Evolutionary conservation across 2,113 vertebrate species (phyloP).

Genomic region (Corythoichthys intestinalis): DNA sequence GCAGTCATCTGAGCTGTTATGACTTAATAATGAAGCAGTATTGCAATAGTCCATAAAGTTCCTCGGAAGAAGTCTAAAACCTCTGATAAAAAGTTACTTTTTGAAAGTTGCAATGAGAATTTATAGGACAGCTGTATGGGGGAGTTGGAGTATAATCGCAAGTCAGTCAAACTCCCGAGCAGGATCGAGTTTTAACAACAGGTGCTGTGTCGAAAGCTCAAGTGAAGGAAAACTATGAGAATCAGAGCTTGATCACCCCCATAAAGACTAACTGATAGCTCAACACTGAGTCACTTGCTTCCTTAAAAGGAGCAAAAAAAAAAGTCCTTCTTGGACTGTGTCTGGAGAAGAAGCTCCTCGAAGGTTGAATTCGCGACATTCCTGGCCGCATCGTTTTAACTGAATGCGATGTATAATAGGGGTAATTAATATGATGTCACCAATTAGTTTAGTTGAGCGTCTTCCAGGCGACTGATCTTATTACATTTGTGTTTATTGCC

Average conservation of each 20-base stretch:
- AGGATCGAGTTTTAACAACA: constrained; percentile 28
- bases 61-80: neutral
- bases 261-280: constrained; percentile 28
- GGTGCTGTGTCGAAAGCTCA: constrained; percentile 1
- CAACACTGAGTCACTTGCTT: constrained; percentile 32
- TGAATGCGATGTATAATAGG: neutral
- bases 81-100: neutral
- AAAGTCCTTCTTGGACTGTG: constrained; percentile 3
- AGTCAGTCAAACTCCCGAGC: neutral
- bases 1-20: neutral
- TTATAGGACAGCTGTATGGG: neutral
- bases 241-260: constrained; percentile 15
- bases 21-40: constrained; percentile 7
- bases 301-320: constrained; percentile 46
- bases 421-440: neutral
- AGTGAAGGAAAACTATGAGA: constrained; percentile 38
- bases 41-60: neutral
- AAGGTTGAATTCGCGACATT: constrained; percentile 3
- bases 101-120: neutral
- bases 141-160: constrained; percentile 15
- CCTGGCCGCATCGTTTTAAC: neutral
- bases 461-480: neutral
- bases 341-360: neutral
- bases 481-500: neutral
- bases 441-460: neutral